These are phyloP conservation scores for Lagodon rhomboides DNA, from an alignment of 2,797 vertebrate genomes.

Conservation along the genomic window DNA sequence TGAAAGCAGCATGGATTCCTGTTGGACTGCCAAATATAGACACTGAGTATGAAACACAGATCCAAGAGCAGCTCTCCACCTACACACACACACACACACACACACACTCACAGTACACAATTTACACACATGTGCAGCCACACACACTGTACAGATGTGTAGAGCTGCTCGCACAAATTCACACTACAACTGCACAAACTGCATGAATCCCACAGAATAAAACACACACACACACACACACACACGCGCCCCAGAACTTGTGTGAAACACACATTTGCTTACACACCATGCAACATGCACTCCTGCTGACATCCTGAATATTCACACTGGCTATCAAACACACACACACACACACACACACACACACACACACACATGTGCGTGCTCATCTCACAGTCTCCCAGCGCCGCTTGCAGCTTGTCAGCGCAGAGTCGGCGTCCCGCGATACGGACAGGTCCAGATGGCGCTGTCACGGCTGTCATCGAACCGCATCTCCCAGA, in stretches of 20 bases:
- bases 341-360: slow-evolving; percentile 30
- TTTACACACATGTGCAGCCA: neutral
- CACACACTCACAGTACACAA: slow-evolving; percentile 11
- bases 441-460: slow-evolving; percentile 81
- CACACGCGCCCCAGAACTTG: neutral
- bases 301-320: slow-evolving; percentile 61
- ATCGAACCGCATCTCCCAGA: slow-evolving; percentile 83
- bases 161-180: neutral
- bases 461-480: slow-evolving; percentile 87
- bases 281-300: slow-evolving; percentile 53
- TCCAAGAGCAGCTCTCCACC: slow-evolving; percentile 19
- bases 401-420: slow-evolving; percentile 66
- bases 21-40: slow-evolving; percentile 39
- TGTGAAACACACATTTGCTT: slow-evolving; percentile 54
- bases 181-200: slow-evolving; percentile 8
- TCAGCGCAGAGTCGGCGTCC: slow-evolving; percentile 74
- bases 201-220: slow-evolving; percentile 11
- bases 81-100: neutral
- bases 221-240: neutral
- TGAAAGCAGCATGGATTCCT: slow-evolving; percentile 34
- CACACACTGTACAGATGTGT: too few relatives aligned
- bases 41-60: slow-evolving; percentile 26
- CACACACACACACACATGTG: neutral
- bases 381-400: slow-evolving; percentile 46
- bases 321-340: slow-evolving; percentile 28